Conservation (phyloP, 2,113 vertebrate species). For the Desmodus rotundus region DNA sequence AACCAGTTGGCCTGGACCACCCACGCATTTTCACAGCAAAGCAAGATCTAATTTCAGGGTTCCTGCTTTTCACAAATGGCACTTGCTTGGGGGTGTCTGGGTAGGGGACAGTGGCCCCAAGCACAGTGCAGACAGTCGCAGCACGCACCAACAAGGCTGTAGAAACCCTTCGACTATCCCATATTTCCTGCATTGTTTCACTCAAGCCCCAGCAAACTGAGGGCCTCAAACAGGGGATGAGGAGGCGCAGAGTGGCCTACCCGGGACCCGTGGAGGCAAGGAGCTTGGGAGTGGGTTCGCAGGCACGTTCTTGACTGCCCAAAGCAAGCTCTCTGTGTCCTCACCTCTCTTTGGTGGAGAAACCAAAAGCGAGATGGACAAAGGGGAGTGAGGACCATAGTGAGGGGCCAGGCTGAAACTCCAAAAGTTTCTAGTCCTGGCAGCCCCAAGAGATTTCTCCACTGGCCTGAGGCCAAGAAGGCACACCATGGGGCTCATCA, state of each 20-base stretch:
- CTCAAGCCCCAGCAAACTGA: not conserved
- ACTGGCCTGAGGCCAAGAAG: too few species aligned
- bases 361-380: not conserved
- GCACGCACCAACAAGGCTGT: not conserved
- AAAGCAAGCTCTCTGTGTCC: not conserved
- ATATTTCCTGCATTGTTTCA: not conserved
- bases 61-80: not conserved
- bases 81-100: not conserved
- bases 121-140: not conserved
- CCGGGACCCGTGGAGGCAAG: not conserved
- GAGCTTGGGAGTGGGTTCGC: not conserved
- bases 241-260: not conserved
- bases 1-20: not conserved
- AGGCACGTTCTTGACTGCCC: rapidly evolving
- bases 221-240: rapidly evolving
- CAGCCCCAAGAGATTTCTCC: not conserved
- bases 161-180: not conserved
- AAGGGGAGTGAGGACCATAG: too few species aligned
- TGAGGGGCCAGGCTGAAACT: not conserved
- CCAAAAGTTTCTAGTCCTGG: not conserved
- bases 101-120: not conserved
- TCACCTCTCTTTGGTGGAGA: not conserved
- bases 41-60: not conserved
- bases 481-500: rapidly evolving
- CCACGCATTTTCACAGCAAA: not conserved